Conservation (phyloP, 92 coral and sea anemone genomes). For the Parazoanthus atlanticus region DNA sequence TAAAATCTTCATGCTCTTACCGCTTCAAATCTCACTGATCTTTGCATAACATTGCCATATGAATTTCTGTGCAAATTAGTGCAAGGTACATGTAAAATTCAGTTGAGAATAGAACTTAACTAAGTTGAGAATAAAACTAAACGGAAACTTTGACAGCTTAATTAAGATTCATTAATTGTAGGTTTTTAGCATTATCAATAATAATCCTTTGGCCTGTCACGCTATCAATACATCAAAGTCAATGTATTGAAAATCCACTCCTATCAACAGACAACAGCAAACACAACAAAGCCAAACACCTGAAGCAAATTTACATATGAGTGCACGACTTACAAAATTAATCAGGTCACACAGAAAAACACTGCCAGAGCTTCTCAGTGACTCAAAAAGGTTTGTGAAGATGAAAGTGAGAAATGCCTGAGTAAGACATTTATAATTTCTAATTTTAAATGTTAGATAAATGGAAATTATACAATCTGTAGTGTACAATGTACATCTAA, state of each 20-base stretch:
- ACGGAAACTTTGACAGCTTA: slow-evolving; percentile 13
- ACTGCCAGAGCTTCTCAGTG: not conserved
- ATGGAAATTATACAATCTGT: no score
- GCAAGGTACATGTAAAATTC: not conserved
- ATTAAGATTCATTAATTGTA: not conserved
- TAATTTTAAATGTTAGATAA: no score
- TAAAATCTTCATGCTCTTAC: not conserved
- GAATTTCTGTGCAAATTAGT: not conserved
- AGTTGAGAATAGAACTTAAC: not conserved
- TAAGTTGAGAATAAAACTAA: not conserved
- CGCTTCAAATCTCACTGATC: slow-evolving; percentile 43
- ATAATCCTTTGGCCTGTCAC: not conserved
- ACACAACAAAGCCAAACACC: slow-evolving; percentile 18
- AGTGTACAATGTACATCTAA: no score
- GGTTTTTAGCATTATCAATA: not conserved
- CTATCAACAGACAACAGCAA: not conserved
- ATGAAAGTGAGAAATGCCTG: not conserved
- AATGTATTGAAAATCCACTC: slow-evolving; percentile 29
- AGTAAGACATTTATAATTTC: no score
- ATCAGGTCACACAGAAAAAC: not conserved
- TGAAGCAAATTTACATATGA: slow-evolving; percentile 4
- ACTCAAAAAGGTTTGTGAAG: not conserved
- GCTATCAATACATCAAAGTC: not conserved
- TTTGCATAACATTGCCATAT: slow-evolving; percentile 26
- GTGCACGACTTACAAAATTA: not conserved